Evolutionary conservation across 2,113 vertebrate species (phyloP), one percentile per base, ranked within the genome.

Genomic region (Xiphophorus maculatus): DNA sequence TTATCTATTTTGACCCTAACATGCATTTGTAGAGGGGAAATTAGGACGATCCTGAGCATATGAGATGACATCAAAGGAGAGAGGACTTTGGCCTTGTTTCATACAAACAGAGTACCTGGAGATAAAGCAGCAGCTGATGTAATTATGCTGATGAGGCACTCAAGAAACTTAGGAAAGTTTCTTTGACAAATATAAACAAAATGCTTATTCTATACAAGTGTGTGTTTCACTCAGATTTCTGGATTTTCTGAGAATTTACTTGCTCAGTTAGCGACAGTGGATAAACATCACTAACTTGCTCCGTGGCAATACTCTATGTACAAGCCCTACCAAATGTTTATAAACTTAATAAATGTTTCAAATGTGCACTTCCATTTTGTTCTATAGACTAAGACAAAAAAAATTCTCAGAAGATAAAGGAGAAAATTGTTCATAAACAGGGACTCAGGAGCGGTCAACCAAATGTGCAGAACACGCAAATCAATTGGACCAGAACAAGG

Each of bases 391-490:
- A 82, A 86, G 48, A 71, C 37, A 67, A 69, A n/a, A 77, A 44
- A 77, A 44, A 63, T 12, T 0, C 35, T 67, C 12, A 63, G n/a
- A 37, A 68, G 27, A 28, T 51, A 76, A 4, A 30, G 33, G 7
- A 63, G 66, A 78, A 65, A 68, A 37, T 15, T 22, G 28, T 32
- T 76, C 27, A 63, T 77, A 62, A 33, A 42, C 63, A 25, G 48
- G 5, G 40, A 1, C 40, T 28, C 4, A 12, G 30, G n/a, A 66
- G 69, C 7, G 27, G 61, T n/a, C 9, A 12, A 37, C 44, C 54
- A 76, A 77, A 71, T 48, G 44, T 48, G 44, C 44, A 48, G 4
- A 71, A 73, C 82, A 48, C 70, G 82, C 60, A 69, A 83, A 82
- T 77, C 79, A 83, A 86, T 83, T 42, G 66, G 37, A 69, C 42